phyloP scores from a whole-genome alignment of 2,797 vertebrate genomes.

The Gymnothorax javanicus region DNA sequence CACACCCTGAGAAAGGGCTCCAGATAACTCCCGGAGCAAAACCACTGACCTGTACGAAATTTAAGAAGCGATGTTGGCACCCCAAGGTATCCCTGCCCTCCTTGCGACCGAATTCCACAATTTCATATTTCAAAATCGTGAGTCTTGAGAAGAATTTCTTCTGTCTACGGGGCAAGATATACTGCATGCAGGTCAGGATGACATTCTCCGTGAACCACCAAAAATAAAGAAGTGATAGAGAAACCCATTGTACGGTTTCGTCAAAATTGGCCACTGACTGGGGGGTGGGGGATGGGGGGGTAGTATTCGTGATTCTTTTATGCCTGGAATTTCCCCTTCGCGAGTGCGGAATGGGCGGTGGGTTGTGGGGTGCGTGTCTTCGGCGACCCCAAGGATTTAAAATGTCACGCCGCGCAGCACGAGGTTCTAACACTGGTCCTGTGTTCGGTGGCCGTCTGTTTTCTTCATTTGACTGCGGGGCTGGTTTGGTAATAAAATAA shows the following conservation, averaged over 20 bases:
- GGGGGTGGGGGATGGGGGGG: not conserved
- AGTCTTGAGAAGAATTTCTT: slow-evolving; percentile 3
- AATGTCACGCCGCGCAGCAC: slow-evolving; percentile 6
- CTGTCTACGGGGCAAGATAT: not conserved
- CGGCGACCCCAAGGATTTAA: not conserved
- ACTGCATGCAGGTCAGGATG: not conserved
- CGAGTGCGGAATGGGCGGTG: not conserved
- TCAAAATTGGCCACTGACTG: not conserved
- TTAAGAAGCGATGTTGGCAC: not conserved
- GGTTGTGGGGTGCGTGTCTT: not conserved
- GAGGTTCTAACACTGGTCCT: not conserved
- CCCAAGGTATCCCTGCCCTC: not conserved
- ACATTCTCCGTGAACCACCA: slow-evolving; percentile 1
- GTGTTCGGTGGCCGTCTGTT: not conserved
- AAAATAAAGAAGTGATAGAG: not conserved
- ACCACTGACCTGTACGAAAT: slow-evolving; percentile 10
- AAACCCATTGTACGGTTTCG: not conserved
- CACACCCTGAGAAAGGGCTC: slow-evolving; percentile 4
- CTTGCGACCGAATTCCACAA: not conserved
- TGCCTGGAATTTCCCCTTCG: not conserved
- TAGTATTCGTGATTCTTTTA: not conserved
- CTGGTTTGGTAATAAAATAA: not conserved
- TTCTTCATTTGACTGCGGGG: not conserved
- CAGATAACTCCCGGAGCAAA: not conserved
- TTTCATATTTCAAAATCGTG: slow-evolving; percentile 8